Evolutionary conservation across 1,140 invertebrate genomes (phyloP), one percentile per base, ranked within the genome.

Genomic region (Triops longicaudatus): DNA sequence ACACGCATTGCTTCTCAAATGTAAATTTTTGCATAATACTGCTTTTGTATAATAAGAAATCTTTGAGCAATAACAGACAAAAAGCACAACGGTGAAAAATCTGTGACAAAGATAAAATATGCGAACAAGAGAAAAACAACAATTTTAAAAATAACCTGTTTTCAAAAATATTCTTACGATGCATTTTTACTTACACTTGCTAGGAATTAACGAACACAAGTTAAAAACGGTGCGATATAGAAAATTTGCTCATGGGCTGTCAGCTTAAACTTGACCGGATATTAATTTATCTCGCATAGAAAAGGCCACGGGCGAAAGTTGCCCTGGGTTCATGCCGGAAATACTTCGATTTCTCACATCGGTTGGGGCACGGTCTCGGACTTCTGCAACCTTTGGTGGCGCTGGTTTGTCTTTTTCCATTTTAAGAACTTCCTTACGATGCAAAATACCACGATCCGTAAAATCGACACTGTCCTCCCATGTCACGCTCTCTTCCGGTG

Each of bases 391-490:
- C 74, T 50, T 75, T n/a, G 27, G 27, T 63, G 37, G 37, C 27
- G n/a, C 42, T 2, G 42, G 42, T 28, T 63, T 50, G 44, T 63
- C 74, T 5, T 44, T 10, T 26, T 75, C 74, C 26, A 50, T 22
- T 26, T 43, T 43, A 5, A 50, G 42, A 50, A 28, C 43, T n/a
- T 43, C 43, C 12, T 77, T 77, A n/a, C 37, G 37, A n/a, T 41
- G 72, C 31, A 77, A 43, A 26, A 31, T 73, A 41, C 50, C 73
- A 7, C 72, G 71, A 43, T 77, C 76, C 12, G 72, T 26, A 43
- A 73, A 77, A n/a, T 77, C 76, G 6, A 77, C 76, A 44, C 76
- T 77, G 22, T 77, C 76, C 14, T 77, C 76, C 76, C 76, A 77
- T n/a, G 76, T 73, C 0, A 72, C 73, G 26, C 76, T 77, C 42